These are phyloP conservation scores for Albula goreensis DNA, from an alignment of 2,113 vertebrate species.

Conservation along the genomic window DNA sequence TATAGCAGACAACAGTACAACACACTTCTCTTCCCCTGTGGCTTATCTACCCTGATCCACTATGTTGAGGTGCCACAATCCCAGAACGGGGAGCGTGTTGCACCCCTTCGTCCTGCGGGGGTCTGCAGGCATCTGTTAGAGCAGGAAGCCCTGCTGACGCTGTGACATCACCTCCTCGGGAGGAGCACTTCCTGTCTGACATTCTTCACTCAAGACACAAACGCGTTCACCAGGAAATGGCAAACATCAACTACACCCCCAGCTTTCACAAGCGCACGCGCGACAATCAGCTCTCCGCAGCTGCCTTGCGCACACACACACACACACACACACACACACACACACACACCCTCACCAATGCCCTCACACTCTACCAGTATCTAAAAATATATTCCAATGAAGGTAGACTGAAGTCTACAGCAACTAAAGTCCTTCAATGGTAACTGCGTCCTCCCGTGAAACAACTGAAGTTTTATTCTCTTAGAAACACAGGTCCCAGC, in stretches of 20 bases:
- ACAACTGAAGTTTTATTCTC: background rate
- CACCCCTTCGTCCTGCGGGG: background rate
- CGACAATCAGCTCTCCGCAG: slow-evolving; percentile 20
- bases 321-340: slow-evolving; percentile 17
- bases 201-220: slow-evolving; percentile 69
- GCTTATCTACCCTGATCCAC: background rate
- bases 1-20: background rate
- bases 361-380: background rate
- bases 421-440: background rate
- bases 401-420: background rate
- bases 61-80: slow-evolving; percentile 39
- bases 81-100: slow-evolving; percentile 22
- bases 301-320: slow-evolving; percentile 41
- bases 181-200: slow-evolving; percentile 72
- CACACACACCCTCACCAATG: background rate
- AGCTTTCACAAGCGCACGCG: slow-evolving; percentile 32
- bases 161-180: slow-evolving; percentile 70
- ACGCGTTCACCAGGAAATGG: slow-evolving; percentile 66
- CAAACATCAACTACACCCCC: slow-evolving; percentile 64
- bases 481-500: background rate
- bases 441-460: background rate
- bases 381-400: background rate
- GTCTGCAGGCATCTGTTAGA: slow-evolving; percentile 24
- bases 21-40: background rate
- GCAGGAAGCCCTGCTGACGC: slow-evolving; percentile 59